Percentiles rank a stretch among this genome's conserved stretches.
These are phyloP conservation scores for Drosophila erecta DNA, from an alignment of 1,140 invertebrate genomes.

Conservation along the genomic window DNA sequence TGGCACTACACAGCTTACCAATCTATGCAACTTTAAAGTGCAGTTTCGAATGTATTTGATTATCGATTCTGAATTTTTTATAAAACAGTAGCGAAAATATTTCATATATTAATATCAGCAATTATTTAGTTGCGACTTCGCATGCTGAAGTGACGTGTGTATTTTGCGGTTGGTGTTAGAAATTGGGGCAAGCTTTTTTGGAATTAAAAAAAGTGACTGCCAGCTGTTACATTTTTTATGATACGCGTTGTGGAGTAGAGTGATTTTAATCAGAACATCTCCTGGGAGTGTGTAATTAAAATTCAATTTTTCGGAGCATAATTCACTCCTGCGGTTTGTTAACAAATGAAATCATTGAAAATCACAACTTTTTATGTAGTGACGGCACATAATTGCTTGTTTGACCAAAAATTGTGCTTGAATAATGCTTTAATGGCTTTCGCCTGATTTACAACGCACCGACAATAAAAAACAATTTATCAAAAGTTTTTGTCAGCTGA, in stretches of 20 bases:
- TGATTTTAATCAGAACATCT: neutral
- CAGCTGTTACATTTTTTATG: neutral
- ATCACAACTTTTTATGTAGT: conserved; percentile 14
- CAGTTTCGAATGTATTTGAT: too few species aligned
- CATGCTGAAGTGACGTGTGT: neutral
- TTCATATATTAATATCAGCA: neutral
- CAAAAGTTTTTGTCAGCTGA: conserved; percentile 39
- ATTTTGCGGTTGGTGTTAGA: conserved; percentile 21
- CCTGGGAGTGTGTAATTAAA: conserved; percentile 18
- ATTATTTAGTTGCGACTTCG: neutral
- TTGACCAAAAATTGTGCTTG: conserved; percentile 6
- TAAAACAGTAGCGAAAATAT: neutral
- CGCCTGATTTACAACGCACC: conserved; percentile 28
- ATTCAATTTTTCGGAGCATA: conserved; percentile 27
- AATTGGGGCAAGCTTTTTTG: neutral
- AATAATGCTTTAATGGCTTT: conserved; percentile 19
- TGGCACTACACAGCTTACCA: neutral
- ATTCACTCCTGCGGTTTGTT: conserved; percentile 23
- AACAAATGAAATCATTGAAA: neutral
- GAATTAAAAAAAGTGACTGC: neutral
- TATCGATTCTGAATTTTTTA: neutral
- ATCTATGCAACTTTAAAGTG: too few species aligned
- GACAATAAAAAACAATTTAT: conserved; percentile 25
- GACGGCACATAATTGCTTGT: neutral
- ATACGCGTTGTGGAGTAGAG: neutral